phyloP scores from a whole-genome alignment of 1,140 invertebrate species.

The Aradophagus sp. region DNA sequence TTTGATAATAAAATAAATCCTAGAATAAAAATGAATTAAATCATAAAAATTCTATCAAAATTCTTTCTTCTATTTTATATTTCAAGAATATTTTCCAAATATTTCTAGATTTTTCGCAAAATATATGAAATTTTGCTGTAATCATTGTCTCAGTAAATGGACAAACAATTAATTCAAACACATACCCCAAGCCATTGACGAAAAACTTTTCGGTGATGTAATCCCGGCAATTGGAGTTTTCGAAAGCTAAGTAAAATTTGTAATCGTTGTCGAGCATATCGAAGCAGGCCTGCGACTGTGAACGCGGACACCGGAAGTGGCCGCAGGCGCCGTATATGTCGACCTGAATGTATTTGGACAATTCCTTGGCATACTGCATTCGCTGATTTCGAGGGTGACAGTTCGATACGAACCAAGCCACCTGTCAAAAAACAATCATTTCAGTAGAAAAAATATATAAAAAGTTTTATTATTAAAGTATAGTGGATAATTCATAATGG shows the following conservation, averaged over 20 bases:
- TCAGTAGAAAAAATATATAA: too few species aligned
- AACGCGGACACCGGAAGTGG: slow-evolving; percentile 86
- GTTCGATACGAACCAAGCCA: slow-evolving; percentile 98
- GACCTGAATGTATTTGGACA: slow-evolving; percentile 90
- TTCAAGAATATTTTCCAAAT: too few species aligned
- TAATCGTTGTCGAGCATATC: slow-evolving; percentile 94
- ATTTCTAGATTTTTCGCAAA: too few species aligned
- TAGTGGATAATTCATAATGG: too few species aligned
- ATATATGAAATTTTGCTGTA: too few species aligned
- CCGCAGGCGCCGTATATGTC: slow-evolving; percentile 97
- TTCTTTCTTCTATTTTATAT: too few species aligned
- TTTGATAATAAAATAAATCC: too few species aligned
- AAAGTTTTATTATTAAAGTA: too few species aligned
- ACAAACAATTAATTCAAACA: background rate
- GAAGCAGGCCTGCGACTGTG: slow-evolving; percentile 87
- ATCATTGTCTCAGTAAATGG: background rate
- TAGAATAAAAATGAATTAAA: too few species aligned
- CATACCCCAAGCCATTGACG: slow-evolving; percentile 90
- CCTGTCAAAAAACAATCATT: too few species aligned
- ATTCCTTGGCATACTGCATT: slow-evolving; percentile 89
- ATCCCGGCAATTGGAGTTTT: slow-evolving; percentile 97
- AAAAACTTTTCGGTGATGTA: slow-evolving; percentile 99
- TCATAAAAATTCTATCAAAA: too few species aligned
- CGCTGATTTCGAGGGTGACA: slow-evolving; percentile 92
- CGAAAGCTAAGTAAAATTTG: slow-evolving; percentile 98